Conservation (phyloP, 2,888 invertebrate genomes). For the Callinectes sapidus region DNA sequence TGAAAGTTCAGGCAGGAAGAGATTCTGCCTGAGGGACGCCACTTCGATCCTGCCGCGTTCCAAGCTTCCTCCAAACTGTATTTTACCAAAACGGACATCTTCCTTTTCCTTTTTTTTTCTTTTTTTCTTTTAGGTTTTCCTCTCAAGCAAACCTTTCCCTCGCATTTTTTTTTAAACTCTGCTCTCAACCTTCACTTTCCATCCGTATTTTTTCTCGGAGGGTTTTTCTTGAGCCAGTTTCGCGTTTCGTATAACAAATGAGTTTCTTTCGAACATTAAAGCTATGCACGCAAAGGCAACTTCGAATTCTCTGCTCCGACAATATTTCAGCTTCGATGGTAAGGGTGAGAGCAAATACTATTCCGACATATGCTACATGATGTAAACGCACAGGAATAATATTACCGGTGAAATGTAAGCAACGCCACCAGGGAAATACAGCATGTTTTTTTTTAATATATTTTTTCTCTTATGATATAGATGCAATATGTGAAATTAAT, state of each 20-base stretch:
- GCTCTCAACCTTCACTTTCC: not conserved
- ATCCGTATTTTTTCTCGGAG: not conserved
- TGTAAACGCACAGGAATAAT: not conserved
- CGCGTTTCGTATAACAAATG: not conserved
- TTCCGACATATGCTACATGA: not conserved
- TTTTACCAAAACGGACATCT: not conserved
- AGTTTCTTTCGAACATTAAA: not conserved
- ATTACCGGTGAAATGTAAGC: not conserved
- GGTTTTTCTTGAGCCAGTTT: not conserved
- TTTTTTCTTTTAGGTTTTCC: not conserved
- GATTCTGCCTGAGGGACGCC: not conserved
- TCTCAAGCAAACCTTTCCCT: constrained; percentile 3
- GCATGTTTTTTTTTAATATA: too few species aligned
- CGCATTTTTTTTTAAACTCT: not conserved
- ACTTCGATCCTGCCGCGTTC: not conserved
- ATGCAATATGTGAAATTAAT: not conserved
- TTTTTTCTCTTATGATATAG: not conserved
- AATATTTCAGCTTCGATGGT: not conserved
- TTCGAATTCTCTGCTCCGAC: too few species aligned
- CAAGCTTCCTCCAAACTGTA: not conserved
- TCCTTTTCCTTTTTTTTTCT: not conserved
- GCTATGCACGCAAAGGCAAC: not conserved
- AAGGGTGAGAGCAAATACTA: not conserved
- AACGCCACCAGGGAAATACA: not conserved
- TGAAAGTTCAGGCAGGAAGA: not conserved